Evolutionary conservation across 64 coral and sea anemone species (phyloP).

Genomic region (Montipora foliosa): DNA sequence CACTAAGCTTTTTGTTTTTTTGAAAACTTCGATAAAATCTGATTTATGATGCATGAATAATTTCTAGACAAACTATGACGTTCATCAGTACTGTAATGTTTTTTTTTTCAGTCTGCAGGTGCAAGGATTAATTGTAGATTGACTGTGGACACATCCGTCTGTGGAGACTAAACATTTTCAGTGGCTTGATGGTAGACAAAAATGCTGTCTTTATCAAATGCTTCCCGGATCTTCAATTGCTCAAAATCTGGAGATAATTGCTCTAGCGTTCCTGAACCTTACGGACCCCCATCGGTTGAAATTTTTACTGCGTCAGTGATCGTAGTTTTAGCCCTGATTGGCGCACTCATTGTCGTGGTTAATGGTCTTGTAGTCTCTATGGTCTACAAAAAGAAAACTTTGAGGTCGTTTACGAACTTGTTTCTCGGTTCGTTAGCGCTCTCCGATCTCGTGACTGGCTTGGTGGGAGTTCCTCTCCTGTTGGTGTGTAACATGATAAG

Average conservation of each 20-base stretch:
- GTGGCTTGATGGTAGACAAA: not conserved
- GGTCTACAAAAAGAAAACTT: conserved; percentile 12
- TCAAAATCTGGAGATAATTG: too few species aligned
- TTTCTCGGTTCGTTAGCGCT: conserved; percentile 35
- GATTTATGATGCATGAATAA: too few species aligned
- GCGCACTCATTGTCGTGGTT: not conserved
- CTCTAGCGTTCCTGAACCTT: not conserved
- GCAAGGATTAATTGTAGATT: too few species aligned
- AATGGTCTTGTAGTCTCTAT: conserved; percentile 54
- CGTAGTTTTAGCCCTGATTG: not conserved
- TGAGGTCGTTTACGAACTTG: conserved; percentile 28
- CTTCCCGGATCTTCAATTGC: too few species aligned
- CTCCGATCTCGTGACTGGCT: conserved; percentile 18
- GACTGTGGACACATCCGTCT: too few species aligned
- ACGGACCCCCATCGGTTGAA: not conserved
- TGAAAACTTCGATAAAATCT: too few species aligned
- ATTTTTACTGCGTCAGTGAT: not conserved
- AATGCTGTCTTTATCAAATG: not conserved
- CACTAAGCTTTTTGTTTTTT: too few species aligned
- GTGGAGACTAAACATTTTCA: too few species aligned
- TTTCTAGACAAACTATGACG: too few species aligned
- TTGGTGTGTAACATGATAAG: not conserved
- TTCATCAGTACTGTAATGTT: too few species aligned
- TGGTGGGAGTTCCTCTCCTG: conserved; percentile 51
- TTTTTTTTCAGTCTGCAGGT: too few species aligned